These are phyloP conservation scores for Penaeus chinensis DNA, from an alignment of 1,140 invertebrate genomes.

Conservation along the genomic window DNA sequence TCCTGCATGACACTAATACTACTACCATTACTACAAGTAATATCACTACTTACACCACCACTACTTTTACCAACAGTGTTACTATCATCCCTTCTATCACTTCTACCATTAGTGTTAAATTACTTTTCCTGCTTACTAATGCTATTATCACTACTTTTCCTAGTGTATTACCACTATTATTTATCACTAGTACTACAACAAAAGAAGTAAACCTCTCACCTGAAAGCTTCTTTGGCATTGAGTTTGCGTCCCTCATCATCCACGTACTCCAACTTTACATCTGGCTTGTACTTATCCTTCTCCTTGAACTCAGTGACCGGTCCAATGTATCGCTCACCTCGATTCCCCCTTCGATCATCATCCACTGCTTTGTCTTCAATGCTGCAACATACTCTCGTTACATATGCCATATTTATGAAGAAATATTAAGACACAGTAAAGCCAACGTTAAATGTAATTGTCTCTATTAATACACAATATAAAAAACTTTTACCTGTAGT, in stretches of 20 bases:
- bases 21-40: too few relatives aligned
- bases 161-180: too few relatives aligned
- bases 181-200: background rate
- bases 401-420: background rate
- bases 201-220: constrained; percentile 66
- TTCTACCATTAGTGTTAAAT: too few relatives aligned
- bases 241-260: constrained; percentile 93
- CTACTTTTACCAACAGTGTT: too few relatives aligned
- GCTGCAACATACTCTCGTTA: background rate
- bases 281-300: constrained; percentile 92
- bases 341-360: constrained; percentile 77
- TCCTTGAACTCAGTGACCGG: constrained; percentile 94
- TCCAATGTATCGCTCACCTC: constrained; percentile 80
- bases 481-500: constrained; percentile 78
- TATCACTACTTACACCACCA: too few relatives aligned
- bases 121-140: too few relatives aligned
- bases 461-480: background rate
- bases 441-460: too few relatives aligned
- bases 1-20: too few relatives aligned
- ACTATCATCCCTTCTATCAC: too few relatives aligned
- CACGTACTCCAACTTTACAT: constrained; percentile 97
- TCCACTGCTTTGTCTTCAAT: constrained; percentile 97
- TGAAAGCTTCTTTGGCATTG: constrained; percentile 95
- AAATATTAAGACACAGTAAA: background rate
- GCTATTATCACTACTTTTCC: too few relatives aligned